phyloP scores from a whole-genome alignment of 2,888 invertebrate genomes.

The Pammene aurita region DNA sequence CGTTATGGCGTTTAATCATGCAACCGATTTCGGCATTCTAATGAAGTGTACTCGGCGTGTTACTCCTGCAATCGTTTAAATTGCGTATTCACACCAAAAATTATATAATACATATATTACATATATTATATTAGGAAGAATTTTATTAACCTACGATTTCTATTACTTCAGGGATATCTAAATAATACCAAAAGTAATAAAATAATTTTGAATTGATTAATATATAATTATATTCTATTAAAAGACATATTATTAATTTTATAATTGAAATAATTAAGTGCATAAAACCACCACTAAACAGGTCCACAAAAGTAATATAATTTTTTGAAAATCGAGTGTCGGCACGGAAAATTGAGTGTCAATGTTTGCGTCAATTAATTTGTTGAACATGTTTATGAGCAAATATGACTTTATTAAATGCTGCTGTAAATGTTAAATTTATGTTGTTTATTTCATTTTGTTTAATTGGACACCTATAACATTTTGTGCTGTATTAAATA shows the following conservation, averaged over 20 bases:
- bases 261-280: too few relatives aligned
- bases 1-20: slow-evolving; percentile 69
- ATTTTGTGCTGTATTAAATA: not conserved
- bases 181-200: too few relatives aligned
- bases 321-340: slow-evolving; percentile 1
- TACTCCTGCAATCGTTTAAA: slow-evolving; percentile 2
- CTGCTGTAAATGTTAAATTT: not conserved
- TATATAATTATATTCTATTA: too few relatives aligned
- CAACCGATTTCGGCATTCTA: slow-evolving; percentile 51
- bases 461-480: not conserved
- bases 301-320: not conserved
- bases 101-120: not conserved
- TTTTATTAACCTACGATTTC: too few relatives aligned
- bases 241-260: too few relatives aligned
- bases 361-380: slow-evolving; percentile 6
- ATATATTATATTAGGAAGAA: too few relatives aligned
- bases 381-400: slow-evolving; percentile 11
- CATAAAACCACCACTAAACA: too few relatives aligned
- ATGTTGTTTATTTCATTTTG: not conserved
- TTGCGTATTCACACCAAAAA: not conserved
- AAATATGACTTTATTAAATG: slow-evolving; percentile 9
- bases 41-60: slow-evolving; percentile 49
- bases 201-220: too few relatives aligned
- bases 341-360: slow-evolving; percentile 1
- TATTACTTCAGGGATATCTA: too few relatives aligned